phyloP scores from a whole-genome alignment of 2,113 vertebrate genomes.

The Tiliqua scincoides region DNA sequence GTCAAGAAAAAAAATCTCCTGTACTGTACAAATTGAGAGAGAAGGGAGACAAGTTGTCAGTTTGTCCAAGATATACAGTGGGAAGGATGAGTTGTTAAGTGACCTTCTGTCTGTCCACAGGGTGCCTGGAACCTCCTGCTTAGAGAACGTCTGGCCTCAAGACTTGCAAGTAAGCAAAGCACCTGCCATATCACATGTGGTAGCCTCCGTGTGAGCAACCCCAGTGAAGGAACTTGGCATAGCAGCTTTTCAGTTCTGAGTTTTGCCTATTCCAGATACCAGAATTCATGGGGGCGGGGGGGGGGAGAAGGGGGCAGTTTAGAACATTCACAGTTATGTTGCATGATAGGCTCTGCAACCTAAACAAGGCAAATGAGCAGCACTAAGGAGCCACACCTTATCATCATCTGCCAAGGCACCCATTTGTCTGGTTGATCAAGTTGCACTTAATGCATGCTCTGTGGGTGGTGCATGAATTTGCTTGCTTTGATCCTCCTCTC shows the following conservation, averaged over 20 bases:
- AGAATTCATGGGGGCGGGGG: neutral
- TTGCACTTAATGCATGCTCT: neutral
- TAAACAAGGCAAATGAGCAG: slow-evolving; percentile 20
- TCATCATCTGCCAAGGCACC: neutral
- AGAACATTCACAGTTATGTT: slow-evolving; percentile 10
- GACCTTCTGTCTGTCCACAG: neutral
- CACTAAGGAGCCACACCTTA: slow-evolving; percentile 1
- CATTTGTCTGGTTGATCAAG: neutral
- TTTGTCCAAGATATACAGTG: neutral
- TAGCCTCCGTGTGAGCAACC: rapidly evolving
- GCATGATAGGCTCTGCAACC: slow-evolving; percentile 4
- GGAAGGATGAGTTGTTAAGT: neutral
- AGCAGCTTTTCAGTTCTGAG: neutral
- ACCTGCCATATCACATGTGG: too few species aligned
- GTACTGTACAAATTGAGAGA: neutral
- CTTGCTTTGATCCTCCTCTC: neutral
- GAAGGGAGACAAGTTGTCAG: neutral
- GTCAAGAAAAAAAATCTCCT: neutral
- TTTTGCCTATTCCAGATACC: neutral
- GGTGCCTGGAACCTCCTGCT: neutral
- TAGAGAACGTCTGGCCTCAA: neutral
- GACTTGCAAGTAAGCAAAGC: neutral
- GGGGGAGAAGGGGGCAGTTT: too few species aligned
- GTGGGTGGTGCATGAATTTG: rapidly evolving
- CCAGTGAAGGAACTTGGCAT: neutral